phyloP scores from a whole-genome alignment of 2,888 invertebrate species.

The Hartigia nigra region DNA sequence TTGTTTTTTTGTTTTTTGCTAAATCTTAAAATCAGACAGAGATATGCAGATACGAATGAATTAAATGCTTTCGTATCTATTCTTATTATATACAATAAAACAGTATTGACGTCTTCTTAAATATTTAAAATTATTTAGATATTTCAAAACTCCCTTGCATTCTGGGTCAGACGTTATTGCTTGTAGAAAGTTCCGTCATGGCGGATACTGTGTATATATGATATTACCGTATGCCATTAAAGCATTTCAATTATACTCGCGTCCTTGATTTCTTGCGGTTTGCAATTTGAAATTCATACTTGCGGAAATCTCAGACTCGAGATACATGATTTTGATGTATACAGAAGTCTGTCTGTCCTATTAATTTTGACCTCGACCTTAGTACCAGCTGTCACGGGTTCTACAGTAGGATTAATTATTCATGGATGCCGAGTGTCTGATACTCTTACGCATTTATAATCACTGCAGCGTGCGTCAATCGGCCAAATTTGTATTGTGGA shows the following conservation, averaged over 20 bases:
- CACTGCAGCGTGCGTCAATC: conserved; percentile 33
- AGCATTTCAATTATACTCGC: not conserved
- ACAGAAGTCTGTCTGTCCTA: not conserved
- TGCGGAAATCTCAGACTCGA: not conserved
- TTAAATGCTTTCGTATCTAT: no score
- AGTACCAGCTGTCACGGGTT: not conserved
- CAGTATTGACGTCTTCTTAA: not conserved
- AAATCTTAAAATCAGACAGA: no score
- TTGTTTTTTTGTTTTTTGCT: no score
- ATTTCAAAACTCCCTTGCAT: not conserved
- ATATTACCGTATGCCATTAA: not conserved
- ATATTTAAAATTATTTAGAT: not conserved
- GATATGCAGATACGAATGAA: no score
- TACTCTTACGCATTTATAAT: conserved; percentile 35
- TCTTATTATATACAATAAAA: not conserved
- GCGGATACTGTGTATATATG: not conserved
- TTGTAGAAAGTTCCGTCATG: not conserved
- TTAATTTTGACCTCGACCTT: not conserved
- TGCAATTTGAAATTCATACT: conserved; percentile 5
- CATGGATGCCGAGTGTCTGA: conserved; percentile 24
- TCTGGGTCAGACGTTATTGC: not conserved
- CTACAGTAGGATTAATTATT: conserved; percentile 30
- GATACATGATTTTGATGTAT: not conserved
- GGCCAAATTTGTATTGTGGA: conserved; percentile 26
- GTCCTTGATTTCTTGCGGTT: not conserved